Percentiles rank a stretch among this genome's conserved stretches.
phyloP scores from a whole-genome alignment of 2,113 vertebrate genomes.

The Puntigrus tetrazona region DNA sequence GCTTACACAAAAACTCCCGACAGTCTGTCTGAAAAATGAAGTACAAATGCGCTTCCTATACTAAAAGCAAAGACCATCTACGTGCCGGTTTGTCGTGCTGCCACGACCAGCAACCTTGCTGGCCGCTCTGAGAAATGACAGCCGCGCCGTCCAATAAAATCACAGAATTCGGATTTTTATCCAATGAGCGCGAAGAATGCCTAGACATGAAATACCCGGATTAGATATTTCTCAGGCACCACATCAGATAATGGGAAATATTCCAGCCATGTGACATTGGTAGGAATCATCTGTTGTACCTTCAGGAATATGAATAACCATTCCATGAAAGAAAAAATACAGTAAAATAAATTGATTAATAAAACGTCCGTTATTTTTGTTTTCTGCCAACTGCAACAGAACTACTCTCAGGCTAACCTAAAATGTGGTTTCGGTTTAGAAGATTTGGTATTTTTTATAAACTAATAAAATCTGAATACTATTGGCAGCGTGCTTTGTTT shows the following conservation, averaged over 20 bases:
- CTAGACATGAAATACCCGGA: slow-evolving; percentile 49
- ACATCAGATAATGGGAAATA: background rate
- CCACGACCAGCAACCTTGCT: slow-evolving; percentile 64
- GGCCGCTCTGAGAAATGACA: slow-evolving; percentile 42
- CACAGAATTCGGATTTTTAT: background rate
- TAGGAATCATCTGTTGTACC: background rate
- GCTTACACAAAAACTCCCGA: background rate
- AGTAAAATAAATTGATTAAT: background rate
- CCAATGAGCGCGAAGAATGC: slow-evolving; percentile 52
- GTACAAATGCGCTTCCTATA: slow-evolving; percentile 2
- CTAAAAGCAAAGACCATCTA: slow-evolving; percentile 19
- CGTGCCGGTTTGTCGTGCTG: slow-evolving; percentile 62
- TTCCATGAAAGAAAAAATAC: background rate
- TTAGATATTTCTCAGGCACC: slow-evolving; percentile 11
- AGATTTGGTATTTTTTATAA: background rate
- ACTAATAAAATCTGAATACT: background rate
- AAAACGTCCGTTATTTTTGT: background rate
- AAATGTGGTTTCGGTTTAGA: background rate
- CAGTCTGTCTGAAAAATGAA: background rate
- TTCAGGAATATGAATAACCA: no score
- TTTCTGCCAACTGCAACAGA: background rate
- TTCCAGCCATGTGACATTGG: background rate
- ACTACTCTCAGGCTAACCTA: background rate
- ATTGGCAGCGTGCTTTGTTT: background rate
- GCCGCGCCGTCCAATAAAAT: slow-evolving; percentile 63